Evolutionary conservation across 2,888 invertebrate genomes (phyloP).

Genomic region (Heliconius erato): DNA sequence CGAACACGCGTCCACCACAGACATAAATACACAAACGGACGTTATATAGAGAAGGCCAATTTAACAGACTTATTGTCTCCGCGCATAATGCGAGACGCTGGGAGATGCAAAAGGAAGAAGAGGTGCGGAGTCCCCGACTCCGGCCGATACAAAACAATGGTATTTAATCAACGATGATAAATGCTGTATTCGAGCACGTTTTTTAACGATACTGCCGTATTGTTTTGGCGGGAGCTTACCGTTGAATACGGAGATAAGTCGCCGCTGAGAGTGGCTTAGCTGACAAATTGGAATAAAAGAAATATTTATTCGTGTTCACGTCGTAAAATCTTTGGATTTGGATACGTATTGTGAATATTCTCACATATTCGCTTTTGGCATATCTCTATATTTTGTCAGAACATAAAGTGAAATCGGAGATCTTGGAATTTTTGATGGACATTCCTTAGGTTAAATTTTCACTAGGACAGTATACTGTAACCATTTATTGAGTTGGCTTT

Average conservation of each 20-base stretch:
- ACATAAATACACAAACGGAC: slow-evolving; percentile 74
- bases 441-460: slow-evolving; percentile 11
- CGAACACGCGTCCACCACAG: slow-evolving; percentile 66
- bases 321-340: slow-evolving; percentile 56
- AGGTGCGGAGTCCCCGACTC: slow-evolving; percentile 74
- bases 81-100: slow-evolving; percentile 80
- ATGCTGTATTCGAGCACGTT: slow-evolving; percentile 85
- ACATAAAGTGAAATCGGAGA: slow-evolving; percentile 43
- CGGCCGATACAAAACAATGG: slow-evolving; percentile 85
- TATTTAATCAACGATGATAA: slow-evolving; percentile 86
- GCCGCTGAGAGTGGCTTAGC: slow-evolving; percentile 84
- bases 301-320: slow-evolving; percentile 83
- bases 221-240: slow-evolving; percentile 85
- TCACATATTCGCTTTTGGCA: slow-evolving; percentile 57
- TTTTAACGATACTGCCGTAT: slow-evolving; percentile 85
- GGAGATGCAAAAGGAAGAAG: slow-evolving; percentile 78
- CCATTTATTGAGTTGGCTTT: background rate
- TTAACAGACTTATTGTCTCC: slow-evolving; percentile 86
- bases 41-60: slow-evolving; percentile 82
- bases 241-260: slow-evolving; percentile 83
- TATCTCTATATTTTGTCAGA: slow-evolving; percentile 42
- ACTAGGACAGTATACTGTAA: background rate
- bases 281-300: slow-evolving; percentile 86
- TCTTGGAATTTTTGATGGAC: slow-evolving; percentile 20
- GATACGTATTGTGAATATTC: slow-evolving; percentile 63